Evolutionary conservation across 2,888 invertebrate species (phyloP).

Genomic region (Bhutanitis thaidina): DNA sequence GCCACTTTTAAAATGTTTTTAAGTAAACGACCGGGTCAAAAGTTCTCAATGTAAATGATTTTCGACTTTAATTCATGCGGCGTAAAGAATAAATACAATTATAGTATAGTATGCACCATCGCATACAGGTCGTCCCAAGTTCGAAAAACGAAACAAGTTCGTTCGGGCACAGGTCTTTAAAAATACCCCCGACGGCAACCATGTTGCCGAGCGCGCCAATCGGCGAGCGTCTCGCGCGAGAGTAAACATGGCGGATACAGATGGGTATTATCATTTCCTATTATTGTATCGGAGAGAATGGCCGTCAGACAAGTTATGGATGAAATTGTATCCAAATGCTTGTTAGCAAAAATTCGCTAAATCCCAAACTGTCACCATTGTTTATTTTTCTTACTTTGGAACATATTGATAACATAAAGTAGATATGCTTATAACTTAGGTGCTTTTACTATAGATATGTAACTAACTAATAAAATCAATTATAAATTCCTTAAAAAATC

Average conservation of each 20-base stretch:
- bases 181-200: constrained; percentile 49
- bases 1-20: too few relatives aligned
- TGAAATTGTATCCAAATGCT: constrained; percentile 18
- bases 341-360: neutral
- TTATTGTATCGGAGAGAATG: constrained; percentile 46
- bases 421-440: too few relatives aligned
- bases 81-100: constrained; percentile 22
- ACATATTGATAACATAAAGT: too few relatives aligned
- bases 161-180: constrained; percentile 34
- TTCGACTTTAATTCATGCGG: neutral
- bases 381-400: too few relatives aligned
- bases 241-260: constrained; percentile 61
- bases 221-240: constrained; percentile 41
- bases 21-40: too few relatives aligned
- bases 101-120: neutral
- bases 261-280: constrained; percentile 54
- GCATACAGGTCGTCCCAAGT: constrained; percentile 25
- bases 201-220: constrained; percentile 65
- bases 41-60: neutral
- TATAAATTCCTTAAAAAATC: too few relatives aligned
- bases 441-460: too few relatives aligned
- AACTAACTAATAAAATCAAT: too few relatives aligned
- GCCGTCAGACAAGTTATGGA: constrained; percentile 32
- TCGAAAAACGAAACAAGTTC: constrained; percentile 31
- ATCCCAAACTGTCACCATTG: too few relatives aligned